phyloP scores from a whole-genome alignment of 2,797 vertebrate genomes.

The Taeniopygia guttata region DNA sequence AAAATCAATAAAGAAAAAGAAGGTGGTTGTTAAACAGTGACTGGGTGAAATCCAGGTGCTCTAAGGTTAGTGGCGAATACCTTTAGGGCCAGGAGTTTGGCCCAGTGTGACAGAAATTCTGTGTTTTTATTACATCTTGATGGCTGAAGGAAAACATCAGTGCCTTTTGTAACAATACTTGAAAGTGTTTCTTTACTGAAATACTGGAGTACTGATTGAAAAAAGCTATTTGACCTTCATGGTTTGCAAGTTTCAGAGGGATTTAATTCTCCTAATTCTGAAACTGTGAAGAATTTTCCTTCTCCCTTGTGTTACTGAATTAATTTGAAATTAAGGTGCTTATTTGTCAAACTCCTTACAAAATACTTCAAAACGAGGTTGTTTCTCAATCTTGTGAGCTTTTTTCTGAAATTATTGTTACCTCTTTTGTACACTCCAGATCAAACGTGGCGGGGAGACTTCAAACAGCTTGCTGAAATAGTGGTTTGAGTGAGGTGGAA shows the following conservation, averaged over 20 bases:
- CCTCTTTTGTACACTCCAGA: background rate
- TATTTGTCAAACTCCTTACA: background rate
- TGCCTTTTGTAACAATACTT: constrained; percentile 50
- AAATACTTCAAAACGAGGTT: background rate
- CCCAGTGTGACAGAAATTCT: background rate
- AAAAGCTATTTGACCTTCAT: background rate
- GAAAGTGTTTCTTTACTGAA: background rate
- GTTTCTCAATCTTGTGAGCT: background rate
- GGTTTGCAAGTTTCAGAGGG: background rate
- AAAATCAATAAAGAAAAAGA: background rate
- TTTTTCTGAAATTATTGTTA: background rate
- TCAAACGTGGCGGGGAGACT: background rate
- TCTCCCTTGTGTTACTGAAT: background rate
- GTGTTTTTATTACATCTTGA: background rate
- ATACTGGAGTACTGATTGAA: background rate
- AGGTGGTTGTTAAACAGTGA: background rate
- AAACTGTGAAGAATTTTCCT: constrained; percentile 9
- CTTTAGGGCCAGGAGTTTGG: background rate
- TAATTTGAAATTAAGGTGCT: background rate
- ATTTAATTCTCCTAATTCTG: background rate
- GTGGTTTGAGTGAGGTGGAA: background rate
- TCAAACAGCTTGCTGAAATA: background rate
- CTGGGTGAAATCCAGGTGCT: background rate
- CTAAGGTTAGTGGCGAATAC: background rate
- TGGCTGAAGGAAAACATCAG: constrained; percentile 14